phyloP scores from a whole-genome alignment of 2,888 invertebrate genomes.

The Theristus sp. region DNA sequence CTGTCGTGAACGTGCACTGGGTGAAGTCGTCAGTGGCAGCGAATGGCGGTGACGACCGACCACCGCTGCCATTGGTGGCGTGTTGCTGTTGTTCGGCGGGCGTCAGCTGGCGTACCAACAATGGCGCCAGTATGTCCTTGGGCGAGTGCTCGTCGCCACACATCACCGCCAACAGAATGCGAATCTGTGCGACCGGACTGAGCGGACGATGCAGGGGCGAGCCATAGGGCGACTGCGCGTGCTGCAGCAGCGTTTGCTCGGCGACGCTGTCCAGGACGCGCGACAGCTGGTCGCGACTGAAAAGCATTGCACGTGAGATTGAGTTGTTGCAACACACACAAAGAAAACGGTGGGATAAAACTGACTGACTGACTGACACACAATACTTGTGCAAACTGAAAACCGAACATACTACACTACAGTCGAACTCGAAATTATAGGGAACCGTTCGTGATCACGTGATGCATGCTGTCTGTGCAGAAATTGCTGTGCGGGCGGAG shows the following conservation, averaged over 20 bases:
- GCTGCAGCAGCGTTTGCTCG: not conserved
- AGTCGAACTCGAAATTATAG: too few relatives aligned
- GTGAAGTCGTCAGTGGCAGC: not conserved
- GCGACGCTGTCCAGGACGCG: not conserved
- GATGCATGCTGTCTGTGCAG: too few relatives aligned
- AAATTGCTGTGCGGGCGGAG: too few relatives aligned
- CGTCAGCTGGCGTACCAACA: not conserved
- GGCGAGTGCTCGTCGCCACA: not conserved
- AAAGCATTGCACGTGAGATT: not conserved
- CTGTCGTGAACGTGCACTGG: not conserved
- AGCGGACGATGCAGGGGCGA: not conserved
- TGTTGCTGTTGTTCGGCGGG: not conserved
- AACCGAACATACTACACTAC: too few relatives aligned
- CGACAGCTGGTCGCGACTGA: not conserved
- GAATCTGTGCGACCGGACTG: not conserved
- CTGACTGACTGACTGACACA: too few relatives aligned
- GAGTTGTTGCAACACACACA: too few relatives aligned
- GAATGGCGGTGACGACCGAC: too few relatives aligned
- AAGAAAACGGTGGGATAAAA: too few relatives aligned
- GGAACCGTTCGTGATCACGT: too few relatives aligned
- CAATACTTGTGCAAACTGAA: too few relatives aligned
- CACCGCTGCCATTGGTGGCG: too few relatives aligned
- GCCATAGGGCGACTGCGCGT: not conserved
- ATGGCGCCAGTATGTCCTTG: not conserved
- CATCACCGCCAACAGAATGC: not conserved